Evolutionary conservation across 2,888 invertebrate genomes (phyloP).

Genomic region (Andrena fulva): DNA sequence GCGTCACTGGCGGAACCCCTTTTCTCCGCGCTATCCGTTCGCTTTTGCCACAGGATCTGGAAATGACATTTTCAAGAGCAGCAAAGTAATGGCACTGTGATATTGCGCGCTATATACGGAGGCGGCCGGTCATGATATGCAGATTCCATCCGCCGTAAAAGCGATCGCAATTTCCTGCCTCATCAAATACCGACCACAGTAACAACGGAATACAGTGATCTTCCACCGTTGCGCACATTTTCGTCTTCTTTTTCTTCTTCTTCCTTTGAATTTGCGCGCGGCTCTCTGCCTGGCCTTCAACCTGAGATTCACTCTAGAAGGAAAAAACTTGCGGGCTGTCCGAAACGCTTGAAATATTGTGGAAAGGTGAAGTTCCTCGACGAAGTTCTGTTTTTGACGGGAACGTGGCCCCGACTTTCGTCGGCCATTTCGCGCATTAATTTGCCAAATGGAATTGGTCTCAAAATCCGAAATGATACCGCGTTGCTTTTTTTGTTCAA

Average conservation of each 20-base stretch:
- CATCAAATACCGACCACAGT: not conserved
- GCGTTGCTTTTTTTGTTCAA: not conserved
- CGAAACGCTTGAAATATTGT: not conserved
- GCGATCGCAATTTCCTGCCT: not conserved
- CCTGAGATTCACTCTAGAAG: too few species aligned
- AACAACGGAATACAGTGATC: not conserved
- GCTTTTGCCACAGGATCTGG: too few species aligned
- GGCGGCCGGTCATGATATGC: not conserved
- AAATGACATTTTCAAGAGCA: not conserved
- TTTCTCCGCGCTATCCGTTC: not conserved
- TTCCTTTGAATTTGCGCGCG: not conserved
- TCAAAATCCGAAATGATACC: not conserved
- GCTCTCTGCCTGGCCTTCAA: not conserved
- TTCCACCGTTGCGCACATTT: not conserved
- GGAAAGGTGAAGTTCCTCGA: not conserved
- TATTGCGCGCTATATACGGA: not conserved
- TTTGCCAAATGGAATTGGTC: not conserved
- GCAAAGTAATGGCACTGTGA: not conserved
- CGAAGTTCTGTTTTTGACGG: too few species aligned
- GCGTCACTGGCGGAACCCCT: slow-evolving; percentile 21
- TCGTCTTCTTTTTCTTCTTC: not conserved
- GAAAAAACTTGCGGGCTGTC: not conserved
- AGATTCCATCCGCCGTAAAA: not conserved
- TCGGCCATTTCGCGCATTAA: not conserved
- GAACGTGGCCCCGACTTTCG: too few species aligned